phyloP scores from a whole-genome alignment of 2,113 vertebrate genomes.

The Ploceus nigricollis region DNA sequence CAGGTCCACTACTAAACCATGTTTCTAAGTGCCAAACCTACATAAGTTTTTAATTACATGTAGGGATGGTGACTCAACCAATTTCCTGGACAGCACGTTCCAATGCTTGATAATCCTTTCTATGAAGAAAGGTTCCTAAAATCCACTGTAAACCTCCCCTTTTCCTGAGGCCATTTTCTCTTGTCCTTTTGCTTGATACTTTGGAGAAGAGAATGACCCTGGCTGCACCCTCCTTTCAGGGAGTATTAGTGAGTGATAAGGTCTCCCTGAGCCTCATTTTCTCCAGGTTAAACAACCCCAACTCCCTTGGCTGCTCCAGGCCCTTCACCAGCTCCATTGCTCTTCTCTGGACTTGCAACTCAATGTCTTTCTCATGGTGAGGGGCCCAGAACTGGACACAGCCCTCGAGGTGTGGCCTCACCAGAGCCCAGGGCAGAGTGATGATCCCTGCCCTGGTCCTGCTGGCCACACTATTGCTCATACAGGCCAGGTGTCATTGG shows the following conservation, averaged over 20 bases:
- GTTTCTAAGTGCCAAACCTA: not conserved
- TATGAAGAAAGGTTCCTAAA: not conserved
- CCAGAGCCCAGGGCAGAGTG: accelerated
- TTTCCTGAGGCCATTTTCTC: not conserved
- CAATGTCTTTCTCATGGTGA: not conserved
- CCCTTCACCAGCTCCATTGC: accelerated
- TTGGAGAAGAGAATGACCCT: not conserved
- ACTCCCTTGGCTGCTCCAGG: not conserved
- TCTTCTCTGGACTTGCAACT: accelerated
- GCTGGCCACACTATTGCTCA: not conserved
- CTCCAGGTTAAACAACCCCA: not conserved
- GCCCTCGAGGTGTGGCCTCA: accelerated
- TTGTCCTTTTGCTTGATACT: not conserved
- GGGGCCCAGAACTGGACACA: not conserved
- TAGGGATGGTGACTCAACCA: not conserved
- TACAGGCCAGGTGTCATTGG: not conserved
- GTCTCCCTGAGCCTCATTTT: not conserved
- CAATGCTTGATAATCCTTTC: not conserved
- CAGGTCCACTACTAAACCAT: not conserved
- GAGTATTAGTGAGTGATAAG: not conserved
- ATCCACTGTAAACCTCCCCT: not conserved
- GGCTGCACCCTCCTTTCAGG: not conserved
- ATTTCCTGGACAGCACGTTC: not conserved
- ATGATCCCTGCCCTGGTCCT: not conserved
- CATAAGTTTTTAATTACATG: not conserved